Evolutionary conservation across 2,113 vertebrate genomes (phyloP), one percentile per base, ranked within the genome.

Genomic region (Xiphophorus couchianus): DNA sequence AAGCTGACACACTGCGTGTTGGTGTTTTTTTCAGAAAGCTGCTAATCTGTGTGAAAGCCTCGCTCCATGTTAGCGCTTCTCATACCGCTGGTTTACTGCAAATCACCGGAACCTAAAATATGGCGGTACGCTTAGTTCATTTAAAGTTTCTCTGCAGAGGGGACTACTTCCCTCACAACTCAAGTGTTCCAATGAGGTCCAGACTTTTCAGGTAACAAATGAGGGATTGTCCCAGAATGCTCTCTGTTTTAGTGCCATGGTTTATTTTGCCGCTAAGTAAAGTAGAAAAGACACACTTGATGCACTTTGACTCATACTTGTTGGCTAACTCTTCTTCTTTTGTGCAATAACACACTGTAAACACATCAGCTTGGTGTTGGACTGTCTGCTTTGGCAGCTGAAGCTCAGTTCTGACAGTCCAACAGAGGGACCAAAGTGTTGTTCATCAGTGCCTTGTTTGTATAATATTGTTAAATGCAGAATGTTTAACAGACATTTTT

Each of bases 21-120:
- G 73, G 30, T 86, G 78, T 73, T 69, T 89, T 28, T 86, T 70
- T 73, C 44, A 76, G 42, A 73, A 70, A 78, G 85, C 77, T 85
- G 80, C 71, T 85, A 31, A 64, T 29, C 54, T 63, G 66, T 61
- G 63, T 62, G 17, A 39, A 30, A 42, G n/a, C 74, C 42, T 62
- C 1, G 5, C 72, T 69, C 33, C 54, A 17, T 27, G 11, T 12
- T 6, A 9, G 69, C 39, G 77, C 35, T 39, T 80, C 67, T 6
- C 15, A 54, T 29, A 10, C 11, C 25, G 1, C 33, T 19, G 15
- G 61, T 39, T 71, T 81, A 10, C 58, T 74, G 65, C 42, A 72
- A 28, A 25, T 58, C 19, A n/a, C n/a, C 10, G n/a, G 14, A n/a
- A 54, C 51, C 22, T 58, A 9, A 58, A 10, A 11, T n/a, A 58